Base-by-base conservation (phyloP, 2,888 invertebrate genomes). In the Meghimatium bilineatum region DNA sequence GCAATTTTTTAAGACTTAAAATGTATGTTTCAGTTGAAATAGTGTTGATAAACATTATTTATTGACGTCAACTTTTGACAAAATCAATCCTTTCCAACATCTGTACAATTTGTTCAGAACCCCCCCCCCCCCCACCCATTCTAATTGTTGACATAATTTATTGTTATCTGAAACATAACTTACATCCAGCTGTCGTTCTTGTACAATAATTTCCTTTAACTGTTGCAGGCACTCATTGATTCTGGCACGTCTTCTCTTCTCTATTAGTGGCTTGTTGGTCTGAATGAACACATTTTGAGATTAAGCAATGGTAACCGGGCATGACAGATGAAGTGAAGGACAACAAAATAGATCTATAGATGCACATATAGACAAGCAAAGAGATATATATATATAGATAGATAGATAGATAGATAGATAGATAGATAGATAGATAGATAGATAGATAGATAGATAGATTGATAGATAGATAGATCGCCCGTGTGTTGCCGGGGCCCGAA, bases 221-320 rank as follows among this genome's bases (percentile, higher is more conserved):
- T 91, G 89, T 26, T 88, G 84, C 23, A 92, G 87, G 72, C 89
- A 90, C 36, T 89, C 88, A 83, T 92, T 92, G 34, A 92, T 92
- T 38, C 92, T 67, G 0, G 91, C 92, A 63, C 92, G 85, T n/a
- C 92, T 82, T 75, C 90, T 85, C 76, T 89, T 90, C 86, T 92
- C 92, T 34, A 92, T 91, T 78, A 91, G 69, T 1, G 91, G 92
- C 75, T 92, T 92, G 84, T 91, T 92, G 17, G 89, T 88, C 92
- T 92, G 69, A 6, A 56, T 20, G 20, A 3, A 56, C 17, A 56
- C 56, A 56, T 20, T 12, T 6, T 14, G 10, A 20, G 56, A 56
- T 23, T 14, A 6, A 56, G 14, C 2, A 23, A 56, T 56, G 56
- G 20, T 3, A 6, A 56, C 17, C 2, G 8, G 14, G 12, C 44